phyloP scores from a whole-genome alignment of 2,888 invertebrate genomes.

The Hedya salicella region DNA sequence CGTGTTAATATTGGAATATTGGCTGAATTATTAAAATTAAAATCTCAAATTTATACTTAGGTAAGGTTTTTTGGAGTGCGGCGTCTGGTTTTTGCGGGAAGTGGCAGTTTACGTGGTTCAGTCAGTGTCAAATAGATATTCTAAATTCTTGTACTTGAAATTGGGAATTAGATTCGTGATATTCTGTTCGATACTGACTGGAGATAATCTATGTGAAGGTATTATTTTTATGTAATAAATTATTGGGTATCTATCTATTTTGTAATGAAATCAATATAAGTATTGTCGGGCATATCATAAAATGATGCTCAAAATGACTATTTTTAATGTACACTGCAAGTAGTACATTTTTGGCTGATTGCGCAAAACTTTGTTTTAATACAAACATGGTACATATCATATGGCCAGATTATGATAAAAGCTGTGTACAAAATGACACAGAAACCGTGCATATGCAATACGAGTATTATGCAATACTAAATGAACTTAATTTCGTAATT shows the following conservation, averaged over 20 bases:
- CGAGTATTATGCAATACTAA: no score
- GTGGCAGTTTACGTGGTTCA: slow-evolving; percentile 18
- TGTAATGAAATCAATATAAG: background rate
- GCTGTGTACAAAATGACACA: no score
- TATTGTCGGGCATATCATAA: background rate
- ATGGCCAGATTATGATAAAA: no score
- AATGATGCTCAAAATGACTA: background rate
- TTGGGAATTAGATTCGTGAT: no score
- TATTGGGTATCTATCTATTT: no score
- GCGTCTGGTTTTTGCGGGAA: slow-evolving; percentile 15
- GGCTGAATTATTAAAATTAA: slow-evolving; percentile 55
- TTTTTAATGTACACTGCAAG: background rate
- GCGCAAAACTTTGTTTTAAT: no score
- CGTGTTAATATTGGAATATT: slow-evolving; percentile 56
- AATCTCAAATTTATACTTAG: slow-evolving; percentile 51
- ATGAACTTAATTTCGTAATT: no score
- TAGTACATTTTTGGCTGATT: background rate
- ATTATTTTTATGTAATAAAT: no score
- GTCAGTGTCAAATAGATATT: background rate
- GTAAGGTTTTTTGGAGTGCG: slow-evolving; percentile 23
- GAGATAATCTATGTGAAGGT: no score
- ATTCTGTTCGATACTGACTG: background rate
- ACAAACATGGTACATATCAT: no score
- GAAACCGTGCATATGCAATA: no score
- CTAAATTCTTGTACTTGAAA: no score